Percentiles rank a stretch among this genome's conserved stretches.
phyloP scores from a whole-genome alignment of 2,888 invertebrate genomes.

The Drosophila mettleri region DNA sequence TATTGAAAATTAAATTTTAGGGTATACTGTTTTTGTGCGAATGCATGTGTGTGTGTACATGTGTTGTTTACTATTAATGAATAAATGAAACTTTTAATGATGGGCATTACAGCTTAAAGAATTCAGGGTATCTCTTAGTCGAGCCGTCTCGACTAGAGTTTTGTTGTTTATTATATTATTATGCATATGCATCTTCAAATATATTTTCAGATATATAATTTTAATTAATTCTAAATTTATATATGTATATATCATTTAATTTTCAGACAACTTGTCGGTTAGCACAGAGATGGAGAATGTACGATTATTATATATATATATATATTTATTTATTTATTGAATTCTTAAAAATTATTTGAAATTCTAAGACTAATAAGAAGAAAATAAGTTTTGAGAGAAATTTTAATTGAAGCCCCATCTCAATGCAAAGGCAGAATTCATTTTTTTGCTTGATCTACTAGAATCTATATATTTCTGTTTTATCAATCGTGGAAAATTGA shows the following conservation, averaged over 20 bases:
- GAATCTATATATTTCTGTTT: neutral
- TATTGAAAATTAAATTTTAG: too few species aligned
- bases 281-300: conserved; percentile 50
- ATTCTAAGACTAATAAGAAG: neutral
- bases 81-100: too few species aligned
- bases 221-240: too few species aligned
- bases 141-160: too few species aligned
- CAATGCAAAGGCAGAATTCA: conserved; percentile 10
- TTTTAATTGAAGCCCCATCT: neutral
- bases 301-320: conserved; percentile 9
- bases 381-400: neutral
- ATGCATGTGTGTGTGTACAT: too few species aligned
- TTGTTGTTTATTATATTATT: too few species aligned
- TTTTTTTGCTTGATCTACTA: neutral
- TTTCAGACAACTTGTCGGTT: conserved; percentile 20
- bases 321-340: neutral
- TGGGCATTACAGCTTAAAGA: too few species aligned
- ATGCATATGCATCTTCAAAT: too few species aligned
- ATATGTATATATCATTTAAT: neutral
- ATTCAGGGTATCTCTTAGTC: too few species aligned
- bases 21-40: too few species aligned
- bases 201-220: too few species aligned
- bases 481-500: neutral
- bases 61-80: too few species aligned
- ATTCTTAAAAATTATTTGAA: neutral